phyloP scores from a whole-genome alignment of 2,113 vertebrate species.

The Dromaius novaehollandiae region DNA sequence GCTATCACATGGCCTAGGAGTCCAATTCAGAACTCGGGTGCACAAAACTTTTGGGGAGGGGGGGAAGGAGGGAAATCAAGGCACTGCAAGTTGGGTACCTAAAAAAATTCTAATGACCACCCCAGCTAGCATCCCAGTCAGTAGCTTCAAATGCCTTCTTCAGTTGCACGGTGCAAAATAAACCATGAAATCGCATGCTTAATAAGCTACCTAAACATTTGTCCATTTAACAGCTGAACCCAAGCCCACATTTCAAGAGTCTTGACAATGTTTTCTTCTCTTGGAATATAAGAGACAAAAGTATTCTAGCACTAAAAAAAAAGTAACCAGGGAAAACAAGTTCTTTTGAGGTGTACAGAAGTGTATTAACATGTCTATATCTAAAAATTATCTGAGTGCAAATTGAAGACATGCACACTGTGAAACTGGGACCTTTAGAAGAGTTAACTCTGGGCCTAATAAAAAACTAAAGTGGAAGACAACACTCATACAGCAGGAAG shows the following conservation, averaged over 20 bases:
- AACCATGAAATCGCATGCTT: neutral
- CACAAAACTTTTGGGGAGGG: neutral
- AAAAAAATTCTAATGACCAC: neutral
- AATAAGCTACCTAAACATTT: neutral
- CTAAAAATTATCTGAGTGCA: neutral
- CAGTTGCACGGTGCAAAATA: neutral
- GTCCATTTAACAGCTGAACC: neutral
- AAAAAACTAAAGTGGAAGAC: constrained; percentile 38
- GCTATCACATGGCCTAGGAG: neutral
- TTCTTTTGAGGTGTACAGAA: neutral
- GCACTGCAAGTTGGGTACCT: neutral
- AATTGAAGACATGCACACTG: constrained; percentile 32
- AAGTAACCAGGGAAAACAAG: neutral
- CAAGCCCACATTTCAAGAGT: neutral
- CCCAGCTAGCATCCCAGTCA: neutral
- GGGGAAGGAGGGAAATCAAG: neutral
- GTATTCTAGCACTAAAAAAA: neutral
- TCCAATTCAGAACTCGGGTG: neutral
- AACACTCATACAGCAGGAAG: constrained; percentile 45
- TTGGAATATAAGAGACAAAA: neutral
- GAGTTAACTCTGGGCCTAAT: constrained; percentile 17
- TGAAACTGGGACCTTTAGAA: constrained; percentile 36
- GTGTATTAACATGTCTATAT: neutral
- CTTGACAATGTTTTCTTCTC: neutral
- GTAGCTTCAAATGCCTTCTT: neutral